A percentile compares a stretch with the other conserved stretches of the same genome.
Conservation (phyloP, 2,797 vertebrate genomes). For the Threskiornis aethiopicus region DNA sequence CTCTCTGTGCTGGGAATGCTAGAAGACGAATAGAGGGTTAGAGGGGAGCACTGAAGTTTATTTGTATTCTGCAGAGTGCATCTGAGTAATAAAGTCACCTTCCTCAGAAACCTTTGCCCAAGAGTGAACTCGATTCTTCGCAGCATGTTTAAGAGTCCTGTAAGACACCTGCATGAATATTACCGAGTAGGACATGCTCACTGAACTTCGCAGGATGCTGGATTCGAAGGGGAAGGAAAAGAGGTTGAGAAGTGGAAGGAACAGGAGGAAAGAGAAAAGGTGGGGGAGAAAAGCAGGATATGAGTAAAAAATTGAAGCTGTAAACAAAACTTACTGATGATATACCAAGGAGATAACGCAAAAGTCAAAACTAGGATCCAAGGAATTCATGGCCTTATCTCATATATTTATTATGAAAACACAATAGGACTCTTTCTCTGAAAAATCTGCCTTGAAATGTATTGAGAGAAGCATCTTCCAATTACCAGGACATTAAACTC, state of each 20-base stretch:
- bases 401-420: background rate
- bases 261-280: background rate
- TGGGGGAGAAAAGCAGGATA: background rate
- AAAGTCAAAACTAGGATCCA: background rate
- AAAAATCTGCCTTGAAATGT: background rate
- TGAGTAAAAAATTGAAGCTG: background rate
- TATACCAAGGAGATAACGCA: background rate
- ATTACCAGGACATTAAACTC: background rate
- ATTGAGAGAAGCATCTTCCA: background rate
- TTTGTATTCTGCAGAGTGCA: slow-evolving; percentile 54
- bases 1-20: background rate
- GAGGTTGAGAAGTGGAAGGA: background rate
- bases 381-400: background rate
- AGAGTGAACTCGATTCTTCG: slow-evolving; percentile 47
- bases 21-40: background rate
- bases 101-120: slow-evolving; percentile 61
- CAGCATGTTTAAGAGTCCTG: slow-evolving; percentile 37
- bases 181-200: background rate
- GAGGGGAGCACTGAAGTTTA: slow-evolving; percentile 26
- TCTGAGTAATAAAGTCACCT: slow-evolving; percentile 61
- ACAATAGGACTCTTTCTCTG: background rate
- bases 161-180: slow-evolving; percentile 57
- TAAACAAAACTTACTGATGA: background rate
- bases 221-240: slow-evolving; percentile 2
- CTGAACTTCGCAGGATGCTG: slow-evolving; percentile 1